Conservation (phyloP, 2,113 vertebrate genomes). For the Macquaria australasica region DNA sequence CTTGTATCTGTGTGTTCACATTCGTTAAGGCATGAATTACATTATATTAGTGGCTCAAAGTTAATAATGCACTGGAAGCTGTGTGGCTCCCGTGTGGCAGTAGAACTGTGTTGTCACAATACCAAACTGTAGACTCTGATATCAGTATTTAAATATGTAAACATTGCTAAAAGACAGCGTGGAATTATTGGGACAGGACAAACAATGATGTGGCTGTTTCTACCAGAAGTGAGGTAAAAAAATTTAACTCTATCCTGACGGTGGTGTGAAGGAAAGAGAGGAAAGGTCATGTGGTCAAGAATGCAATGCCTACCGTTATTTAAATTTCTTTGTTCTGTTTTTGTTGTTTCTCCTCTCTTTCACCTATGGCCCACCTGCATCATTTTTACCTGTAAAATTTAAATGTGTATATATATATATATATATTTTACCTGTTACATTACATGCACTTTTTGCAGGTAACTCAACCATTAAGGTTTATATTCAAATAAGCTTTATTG, state of each 20-base stretch:
- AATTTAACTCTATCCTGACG: not conserved
- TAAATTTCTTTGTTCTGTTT: not conserved
- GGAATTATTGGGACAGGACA: not conserved
- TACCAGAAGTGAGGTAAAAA: not conserved
- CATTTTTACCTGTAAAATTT: not conserved
- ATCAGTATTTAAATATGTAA: not conserved
- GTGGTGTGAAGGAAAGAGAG: too few relatives aligned
- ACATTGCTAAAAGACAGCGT: not conserved
- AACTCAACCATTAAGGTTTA: too few relatives aligned
- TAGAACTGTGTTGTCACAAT: not conserved
- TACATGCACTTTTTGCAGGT: too few relatives aligned
- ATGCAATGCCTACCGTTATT: not conserved
- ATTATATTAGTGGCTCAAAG: slow-evolving; percentile 23
- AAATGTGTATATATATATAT: too few relatives aligned
- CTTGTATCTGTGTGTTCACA: not conserved
- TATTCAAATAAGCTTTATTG: too few relatives aligned
- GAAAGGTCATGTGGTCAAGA: not conserved
- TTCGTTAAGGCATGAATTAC: slow-evolving; percentile 15
- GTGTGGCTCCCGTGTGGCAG: not conserved
- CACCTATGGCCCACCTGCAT: not conserved
- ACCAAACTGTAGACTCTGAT: not conserved
- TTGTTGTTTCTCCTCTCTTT: too few relatives aligned
- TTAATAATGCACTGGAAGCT: not conserved
- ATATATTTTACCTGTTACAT: too few relatives aligned
- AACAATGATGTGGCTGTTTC: not conserved